Evolutionary conservation across 2,113 vertebrate species (phyloP).

Genomic region (Ptilorrhoa leucosticta): DNA sequence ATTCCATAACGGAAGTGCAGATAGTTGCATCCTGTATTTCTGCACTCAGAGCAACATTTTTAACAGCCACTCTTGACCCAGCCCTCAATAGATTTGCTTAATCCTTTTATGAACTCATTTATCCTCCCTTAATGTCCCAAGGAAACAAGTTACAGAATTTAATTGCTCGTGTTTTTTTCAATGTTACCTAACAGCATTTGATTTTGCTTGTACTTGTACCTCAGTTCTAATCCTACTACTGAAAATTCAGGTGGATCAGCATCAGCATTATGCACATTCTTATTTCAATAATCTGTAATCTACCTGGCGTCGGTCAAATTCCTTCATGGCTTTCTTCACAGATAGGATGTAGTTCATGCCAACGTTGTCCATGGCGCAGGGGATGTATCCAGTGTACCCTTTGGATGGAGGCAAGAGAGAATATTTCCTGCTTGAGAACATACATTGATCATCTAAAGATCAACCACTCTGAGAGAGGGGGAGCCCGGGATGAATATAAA

Average conservation of each 20-base stretch:
- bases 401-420: background rate
- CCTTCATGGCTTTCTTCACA: slow-evolving; percentile 55
- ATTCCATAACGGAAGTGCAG: background rate
- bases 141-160: background rate
- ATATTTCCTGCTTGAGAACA: background rate
- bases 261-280: background rate
- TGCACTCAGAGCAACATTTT: slow-evolving; percentile 10
- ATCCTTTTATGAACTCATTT: slow-evolving; percentile 13
- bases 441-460: background rate
- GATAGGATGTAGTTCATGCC: slow-evolving; percentile 13
- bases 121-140: background rate
- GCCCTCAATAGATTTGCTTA: background rate
- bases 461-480: background rate
- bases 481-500: background rate
- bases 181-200: background rate
- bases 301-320: slow-evolving; percentile 70
- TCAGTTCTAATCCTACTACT: background rate
- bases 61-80: background rate
- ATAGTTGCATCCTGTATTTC: background rate
- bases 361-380: background rate
- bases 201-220: background rate
- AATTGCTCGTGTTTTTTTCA: background rate
- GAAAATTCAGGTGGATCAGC: background rate
- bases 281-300: background rate
- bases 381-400: slow-evolving; percentile 71